Evolutionary conservation across 2,888 invertebrate species (phyloP), one percentile per base, ranked within the genome.

Genomic region (Tetragonula carbonaria): DNA sequence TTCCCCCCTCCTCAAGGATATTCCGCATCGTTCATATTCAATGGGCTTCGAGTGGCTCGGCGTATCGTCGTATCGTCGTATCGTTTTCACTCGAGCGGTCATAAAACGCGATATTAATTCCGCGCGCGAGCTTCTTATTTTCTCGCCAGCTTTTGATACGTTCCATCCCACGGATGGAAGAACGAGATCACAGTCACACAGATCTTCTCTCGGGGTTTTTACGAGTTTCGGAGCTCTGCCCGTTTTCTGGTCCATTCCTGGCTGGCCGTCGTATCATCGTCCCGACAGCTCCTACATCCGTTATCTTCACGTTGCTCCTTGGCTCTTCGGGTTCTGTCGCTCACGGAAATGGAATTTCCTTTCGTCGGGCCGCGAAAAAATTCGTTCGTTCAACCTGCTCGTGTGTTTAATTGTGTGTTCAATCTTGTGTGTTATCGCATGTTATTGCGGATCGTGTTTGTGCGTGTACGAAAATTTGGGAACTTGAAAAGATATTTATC

Each of bases 311-410:
- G 77, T 77, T 74, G 65, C 80, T 78, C 63, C 55, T 71, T 77
- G 62, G 66, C 45, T 8, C 45, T 8, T 45, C 67, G 78, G 85
- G 83, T 85, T 28, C 28, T 82, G 85, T 88, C 90, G 89, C 87
- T 87, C 86, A 70, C 85, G 89, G 89, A 90, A 92, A 93, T 92
- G 90, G 89, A 92, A 93, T 92, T 92, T 93, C 92, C 93, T 91
- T 23, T n/a, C 90, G 91, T 87, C 82, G 88, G 88, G 85, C 89
- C 89, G 88, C 86, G 85, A 82, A 93, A 94, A 94, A 93, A 93
- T 94, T 94, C 93, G 93, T 93, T 93, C 93, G 91, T 91, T 93
- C 92, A 93, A 93, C 91, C 92, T 91, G 90, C 91, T 92, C 87
- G 75, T 8, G 8, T 45, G 45, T 45, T 45, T 8, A 8, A 45